These are phyloP conservation scores for Urophycis tenuis DNA, from an alignment of 2,797 vertebrate genomes.

Conservation along the genomic window DNA sequence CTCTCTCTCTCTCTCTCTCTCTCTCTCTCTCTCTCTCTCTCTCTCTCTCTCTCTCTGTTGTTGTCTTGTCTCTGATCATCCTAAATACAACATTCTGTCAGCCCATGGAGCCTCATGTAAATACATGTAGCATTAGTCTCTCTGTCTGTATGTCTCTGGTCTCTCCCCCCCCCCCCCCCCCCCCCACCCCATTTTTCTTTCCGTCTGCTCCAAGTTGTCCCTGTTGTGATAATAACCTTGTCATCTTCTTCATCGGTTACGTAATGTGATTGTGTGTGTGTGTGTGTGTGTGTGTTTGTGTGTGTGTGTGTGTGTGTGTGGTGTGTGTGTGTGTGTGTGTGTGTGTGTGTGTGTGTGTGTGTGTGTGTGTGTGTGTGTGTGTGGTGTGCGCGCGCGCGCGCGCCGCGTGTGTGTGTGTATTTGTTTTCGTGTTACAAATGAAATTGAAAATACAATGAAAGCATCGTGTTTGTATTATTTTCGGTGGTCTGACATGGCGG, in stretches of 20 bases:
- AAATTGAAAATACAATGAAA: neutral
- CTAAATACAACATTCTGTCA: slow-evolving; percentile 22
- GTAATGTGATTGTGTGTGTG: neutral
- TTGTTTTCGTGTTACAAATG: neutral
- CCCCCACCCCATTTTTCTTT: no score
- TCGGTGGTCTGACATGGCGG: neutral
- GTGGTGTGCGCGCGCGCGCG: no score
- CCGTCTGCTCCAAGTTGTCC: neutral
- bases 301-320: no score
- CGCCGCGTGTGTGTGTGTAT: no score
- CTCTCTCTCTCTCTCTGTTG: neutral
- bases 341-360: no score
- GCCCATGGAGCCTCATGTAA: neutral
- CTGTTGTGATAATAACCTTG: slow-evolving; percentile 12
- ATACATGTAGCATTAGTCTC: neutral
- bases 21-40: neutral
- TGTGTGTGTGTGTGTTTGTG: no score
- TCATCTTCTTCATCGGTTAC: slow-evolving; percentile 14
- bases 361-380: no score
- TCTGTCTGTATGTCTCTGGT: neutral
- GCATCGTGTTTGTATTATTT: neutral
- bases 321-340: no score
- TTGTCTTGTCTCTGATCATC: slow-evolving; percentile 2
- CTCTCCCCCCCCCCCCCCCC: neutral
- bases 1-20: neutral